Conservation (phyloP, 2,113 vertebrate genomes). For the Deroptyus accipitrinus region DNA sequence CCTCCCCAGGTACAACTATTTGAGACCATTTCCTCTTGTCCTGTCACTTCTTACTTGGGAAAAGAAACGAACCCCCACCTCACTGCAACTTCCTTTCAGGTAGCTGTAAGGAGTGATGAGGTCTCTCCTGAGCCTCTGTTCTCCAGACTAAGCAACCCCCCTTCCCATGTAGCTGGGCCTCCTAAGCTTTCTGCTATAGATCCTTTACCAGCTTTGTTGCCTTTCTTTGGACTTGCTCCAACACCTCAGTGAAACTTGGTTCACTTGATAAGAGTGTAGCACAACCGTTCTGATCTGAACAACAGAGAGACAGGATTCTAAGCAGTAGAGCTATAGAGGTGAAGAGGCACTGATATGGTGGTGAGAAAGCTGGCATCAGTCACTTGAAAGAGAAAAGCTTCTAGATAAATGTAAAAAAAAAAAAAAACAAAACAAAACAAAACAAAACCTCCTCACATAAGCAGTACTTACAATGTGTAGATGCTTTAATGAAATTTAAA, state of each 20-base stretch:
- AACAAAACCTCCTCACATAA: not conserved
- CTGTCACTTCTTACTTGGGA: not conserved
- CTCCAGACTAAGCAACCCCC: not conserved
- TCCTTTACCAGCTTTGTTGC: not conserved
- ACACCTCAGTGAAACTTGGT: not conserved
- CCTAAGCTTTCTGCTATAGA: not conserved
- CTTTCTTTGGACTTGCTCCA: rapidly evolving
- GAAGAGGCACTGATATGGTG: not conserved
- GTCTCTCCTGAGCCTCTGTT: not conserved
- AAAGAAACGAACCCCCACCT: not conserved
- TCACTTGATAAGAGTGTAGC: not conserved
- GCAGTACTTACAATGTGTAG: not conserved
- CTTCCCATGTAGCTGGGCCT: not conserved
- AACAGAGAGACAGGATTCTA: not conserved
- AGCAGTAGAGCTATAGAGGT: not conserved
- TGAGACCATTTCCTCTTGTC: not conserved
- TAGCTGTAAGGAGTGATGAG: not conserved
- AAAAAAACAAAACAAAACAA: rapidly evolving
- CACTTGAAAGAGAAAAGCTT: not conserved
- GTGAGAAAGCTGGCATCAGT: not conserved
- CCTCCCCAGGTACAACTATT: not conserved
- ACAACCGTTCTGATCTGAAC: not conserved
- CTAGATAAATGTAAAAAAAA: not conserved
- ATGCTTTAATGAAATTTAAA: not conserved
- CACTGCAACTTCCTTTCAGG: not conserved